Base-by-base conservation (phyloP, 2,113 vertebrate species). In the Sterrhoptilus dennistouni region DNA sequence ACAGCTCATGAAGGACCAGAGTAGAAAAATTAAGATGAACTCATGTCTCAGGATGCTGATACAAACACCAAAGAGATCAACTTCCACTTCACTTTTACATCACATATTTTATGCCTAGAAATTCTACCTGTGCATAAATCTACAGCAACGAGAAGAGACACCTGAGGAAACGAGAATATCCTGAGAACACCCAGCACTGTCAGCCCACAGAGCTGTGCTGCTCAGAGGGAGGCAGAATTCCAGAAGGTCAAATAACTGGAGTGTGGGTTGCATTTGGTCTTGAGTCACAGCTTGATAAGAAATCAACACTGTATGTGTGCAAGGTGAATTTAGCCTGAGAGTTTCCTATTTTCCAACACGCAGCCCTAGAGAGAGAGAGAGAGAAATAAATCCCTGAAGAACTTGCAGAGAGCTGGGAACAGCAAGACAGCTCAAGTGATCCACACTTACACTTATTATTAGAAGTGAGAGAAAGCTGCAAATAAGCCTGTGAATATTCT, bases 371-470 rank as follows among this genome's bases (percentile, higher is more conserved):
- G 38, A 31, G 27, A 54, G 69, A 47, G 69, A 33, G 47, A 80
- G 85, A 82, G 19, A 83, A 90, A 92, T 20, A 65, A 81, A 71
- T 42, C 65, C 35, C 22, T 29, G 12, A 71, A 79, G 79, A 76
- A 85, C 75, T 71, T 59, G 31, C 63, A 70, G 75, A 60, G 35
- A 70, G 28, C 21, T 88, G 84, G 66, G 78, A 89, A 54, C 27
- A 50, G 69, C 9, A 22, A 91, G 71, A 64, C 66, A 66, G 63
- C 53, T 90, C 89, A 93, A 91, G 90, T 81, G 82, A 87, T 83
- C 87, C 82, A 93, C 93, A 91, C 93, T 81, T 95, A 49, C 27
- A 45, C 44, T 93, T 97, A 89, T 96, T 94, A 95, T 96, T 96
- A 96, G 93, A 95, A 84, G 79, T 29, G 82, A 95, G 75, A 95